These are phyloP conservation scores for Tolmerus cingulatus DNA, from an alignment of 2,888 invertebrate genomes.

Conservation along the genomic window DNA sequence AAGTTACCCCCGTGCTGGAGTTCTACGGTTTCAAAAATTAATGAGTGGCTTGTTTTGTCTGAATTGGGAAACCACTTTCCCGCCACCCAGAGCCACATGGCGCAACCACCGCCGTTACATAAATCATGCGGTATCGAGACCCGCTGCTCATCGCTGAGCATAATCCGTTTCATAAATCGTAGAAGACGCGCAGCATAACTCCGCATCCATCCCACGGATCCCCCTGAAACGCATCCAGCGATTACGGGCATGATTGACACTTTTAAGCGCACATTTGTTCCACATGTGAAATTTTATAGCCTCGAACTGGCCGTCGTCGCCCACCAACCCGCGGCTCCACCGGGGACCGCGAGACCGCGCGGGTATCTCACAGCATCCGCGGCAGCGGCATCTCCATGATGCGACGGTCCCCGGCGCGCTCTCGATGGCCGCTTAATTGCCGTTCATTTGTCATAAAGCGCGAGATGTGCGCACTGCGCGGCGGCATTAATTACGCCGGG, in stretches of 20 bases:
- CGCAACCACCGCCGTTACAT: neutral
- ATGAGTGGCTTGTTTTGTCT: neutral
- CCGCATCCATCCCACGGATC: neutral
- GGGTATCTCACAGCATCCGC: neutral
- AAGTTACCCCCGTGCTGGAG: neutral
- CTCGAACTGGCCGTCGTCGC: neutral
- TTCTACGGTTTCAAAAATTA: neutral
- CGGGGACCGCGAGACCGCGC: neutral
- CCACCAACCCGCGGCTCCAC: neutral
- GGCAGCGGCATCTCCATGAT: neutral
- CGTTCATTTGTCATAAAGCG: slow-evolving; percentile 38
- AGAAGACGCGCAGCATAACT: neutral
- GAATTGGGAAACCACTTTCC: neutral
- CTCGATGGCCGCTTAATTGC: slow-evolving; percentile 28
- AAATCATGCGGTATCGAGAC: neutral
- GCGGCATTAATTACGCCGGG: slow-evolving; percentile 10
- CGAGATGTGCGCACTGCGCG: neutral
- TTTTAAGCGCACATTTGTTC: slow-evolving; percentile 48
- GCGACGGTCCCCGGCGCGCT: neutral
- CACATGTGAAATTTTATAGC: slow-evolving; percentile 44
- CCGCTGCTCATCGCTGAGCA: neutral
- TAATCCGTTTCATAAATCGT: slow-evolving; percentile 25
- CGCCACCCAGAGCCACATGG: neutral
- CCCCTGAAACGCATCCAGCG: slow-evolving; percentile 9
- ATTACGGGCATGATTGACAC: slow-evolving; percentile 47